phyloP scores from a whole-genome alignment of 2,113 vertebrate species.

The Hydrochoerus hydrochaeris region DNA sequence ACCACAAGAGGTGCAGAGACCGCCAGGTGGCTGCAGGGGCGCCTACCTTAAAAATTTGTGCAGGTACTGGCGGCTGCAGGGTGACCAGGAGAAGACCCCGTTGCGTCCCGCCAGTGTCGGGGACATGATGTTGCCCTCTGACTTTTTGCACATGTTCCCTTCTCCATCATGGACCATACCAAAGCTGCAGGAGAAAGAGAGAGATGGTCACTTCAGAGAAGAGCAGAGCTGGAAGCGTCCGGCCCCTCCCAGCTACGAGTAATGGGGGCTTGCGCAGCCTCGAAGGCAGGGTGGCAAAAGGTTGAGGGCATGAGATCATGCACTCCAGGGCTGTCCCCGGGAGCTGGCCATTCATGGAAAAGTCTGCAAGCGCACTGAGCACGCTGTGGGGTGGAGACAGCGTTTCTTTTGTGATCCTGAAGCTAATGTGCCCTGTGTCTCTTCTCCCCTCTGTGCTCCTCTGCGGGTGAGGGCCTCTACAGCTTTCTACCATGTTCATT shows the following conservation, averaged over 20 bases:
- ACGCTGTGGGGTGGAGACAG: neutral
- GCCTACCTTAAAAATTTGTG: constrained; percentile 92
- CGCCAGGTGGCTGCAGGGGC: rapidly evolving
- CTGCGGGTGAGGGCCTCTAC: neutral
- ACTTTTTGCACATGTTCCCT: constrained; percentile 94
- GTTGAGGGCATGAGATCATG: neutral
- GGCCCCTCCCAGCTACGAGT: rapidly evolving
- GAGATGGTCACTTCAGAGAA: neutral
- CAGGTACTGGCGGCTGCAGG: constrained; percentile 94
- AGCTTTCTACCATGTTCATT: neutral
- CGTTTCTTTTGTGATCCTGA: neutral
- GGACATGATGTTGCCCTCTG: constrained; percentile 95
- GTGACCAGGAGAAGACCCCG: constrained; percentile 95
- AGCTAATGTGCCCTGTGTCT: no score
- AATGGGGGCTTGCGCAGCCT: rapidly evolving
- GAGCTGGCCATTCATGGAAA: neutral
- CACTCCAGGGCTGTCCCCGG: neutral
- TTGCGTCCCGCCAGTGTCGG: constrained; percentile 94
- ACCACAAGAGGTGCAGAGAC: rapidly evolving
- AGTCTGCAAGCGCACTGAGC: neutral
- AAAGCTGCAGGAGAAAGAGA: constrained; percentile 85
- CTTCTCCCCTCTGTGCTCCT: neutral
- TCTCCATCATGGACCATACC: constrained; percentile 96
- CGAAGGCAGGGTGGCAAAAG: neutral
- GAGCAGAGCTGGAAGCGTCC: rapidly evolving